Evolutionary conservation across 2,888 invertebrate genomes (phyloP), one percentile per base, ranked within the genome.

Genomic region (Acheta domesticus): DNA sequence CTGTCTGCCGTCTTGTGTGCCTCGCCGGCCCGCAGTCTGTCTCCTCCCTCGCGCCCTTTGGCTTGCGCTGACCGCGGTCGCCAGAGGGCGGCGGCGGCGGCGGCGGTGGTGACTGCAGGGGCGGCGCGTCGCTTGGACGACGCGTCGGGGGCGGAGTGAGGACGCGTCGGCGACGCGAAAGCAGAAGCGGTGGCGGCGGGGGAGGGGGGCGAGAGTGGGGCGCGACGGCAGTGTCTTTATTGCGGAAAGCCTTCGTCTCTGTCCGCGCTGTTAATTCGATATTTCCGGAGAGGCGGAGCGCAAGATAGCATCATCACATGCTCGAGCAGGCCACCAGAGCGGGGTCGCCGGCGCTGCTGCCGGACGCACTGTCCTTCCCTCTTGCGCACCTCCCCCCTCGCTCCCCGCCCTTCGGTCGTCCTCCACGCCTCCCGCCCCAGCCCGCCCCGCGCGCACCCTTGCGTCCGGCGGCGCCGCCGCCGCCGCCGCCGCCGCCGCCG

Each of bases 231-330:
- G 14, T 62, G 62, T 14, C 62, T 62, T 62, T 62, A 62, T 62
- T 62, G 62, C 62, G 62, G 62, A 62, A 62, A 62, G 62, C 62
- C 62, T 62, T 62, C 62, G 62, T 62, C 62, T 62, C 62, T 62
- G 62, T 62, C 62, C 62, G 62, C 62, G n/a, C 78, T 62, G 78
- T 50, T 79, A 79, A 79, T 79, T 79, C 75, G 75, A 79, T 79
- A 79, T 79, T 78, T 76, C 80, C 80, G 81, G 80, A 77, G 81
- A 81, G 80, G 80, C 80, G 76, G 79, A 80, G 78, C 82, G 81
- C 79, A 80, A 78, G 78, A 80, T 79, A 79, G 80, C 78, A 81
- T 77, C 75, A 75, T 76, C 80, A 79, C 79, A 80, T 79, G 77
- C 80, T 74, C 48, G 77, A 76, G 76, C 62, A n/a, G 62, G 62